A percentile compares a stretch with the other conserved stretches of the same genome.
phyloP scores from a whole-genome alignment of 2,113 vertebrate genomes.

The Pluvialis apricaria region DNA sequence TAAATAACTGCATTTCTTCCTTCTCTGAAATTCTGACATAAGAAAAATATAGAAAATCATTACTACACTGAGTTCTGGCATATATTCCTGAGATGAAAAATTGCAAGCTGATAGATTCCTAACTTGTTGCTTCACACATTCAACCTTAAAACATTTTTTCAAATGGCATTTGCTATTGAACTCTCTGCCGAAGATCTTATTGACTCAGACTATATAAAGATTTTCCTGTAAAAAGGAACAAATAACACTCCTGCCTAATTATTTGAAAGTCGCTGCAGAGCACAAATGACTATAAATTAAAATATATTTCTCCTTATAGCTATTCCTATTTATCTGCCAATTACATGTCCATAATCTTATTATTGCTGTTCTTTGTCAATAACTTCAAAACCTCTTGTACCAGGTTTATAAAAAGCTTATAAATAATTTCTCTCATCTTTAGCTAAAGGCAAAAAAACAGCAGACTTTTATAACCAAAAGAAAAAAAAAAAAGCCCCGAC shows the following conservation, averaged over 20 bases:
- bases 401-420: not conserved
- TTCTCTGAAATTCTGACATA: not conserved
- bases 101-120: not conserved
- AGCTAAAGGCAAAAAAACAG: not conserved
- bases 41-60: constrained; percentile 7
- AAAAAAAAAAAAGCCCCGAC: not conserved
- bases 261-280: not conserved
- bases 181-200: not conserved
- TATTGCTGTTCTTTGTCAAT: not conserved
- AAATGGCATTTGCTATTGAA: constrained; percentile 16
- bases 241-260: not conserved
- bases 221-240: constrained; percentile 1
- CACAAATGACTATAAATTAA: constrained; percentile 11
- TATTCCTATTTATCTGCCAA: not conserved
- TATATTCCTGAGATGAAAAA: not conserved
- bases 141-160: not conserved
- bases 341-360: not conserved
- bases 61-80: not conserved
- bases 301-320: not conserved
- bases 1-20: not conserved
- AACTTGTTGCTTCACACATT: constrained; percentile 30
- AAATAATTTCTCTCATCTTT: not conserved
- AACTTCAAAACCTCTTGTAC: not conserved
- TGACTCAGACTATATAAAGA: not conserved
- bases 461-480: not conserved